Conservation (phyloP, 2,797 vertebrate species). For the Sylvia borin region DNA sequence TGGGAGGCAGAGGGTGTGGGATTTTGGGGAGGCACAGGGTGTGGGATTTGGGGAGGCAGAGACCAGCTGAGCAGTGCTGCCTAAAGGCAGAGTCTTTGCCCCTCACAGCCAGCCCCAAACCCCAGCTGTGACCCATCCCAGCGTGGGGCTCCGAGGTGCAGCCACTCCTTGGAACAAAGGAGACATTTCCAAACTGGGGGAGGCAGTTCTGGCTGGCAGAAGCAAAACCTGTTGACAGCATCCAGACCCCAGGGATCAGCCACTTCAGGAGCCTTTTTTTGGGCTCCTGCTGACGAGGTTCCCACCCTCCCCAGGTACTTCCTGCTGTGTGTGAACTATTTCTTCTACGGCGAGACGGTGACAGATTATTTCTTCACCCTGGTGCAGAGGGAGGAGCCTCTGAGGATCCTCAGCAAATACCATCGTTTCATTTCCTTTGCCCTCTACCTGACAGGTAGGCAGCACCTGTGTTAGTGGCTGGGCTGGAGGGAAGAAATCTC, state of each 20-base stretch:
- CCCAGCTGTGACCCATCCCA: fast-evolving
- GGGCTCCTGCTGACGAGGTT: neutral
- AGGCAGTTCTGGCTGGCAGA: neutral
- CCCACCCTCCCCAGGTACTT: constrained; percentile 87
- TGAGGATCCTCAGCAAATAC: constrained; percentile 97
- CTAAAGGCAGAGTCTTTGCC: neutral
- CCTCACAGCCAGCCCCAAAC: neutral
- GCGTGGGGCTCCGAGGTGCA: neutral
- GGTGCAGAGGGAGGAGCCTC: constrained; percentile 95
- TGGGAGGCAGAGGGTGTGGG: fast-evolving
- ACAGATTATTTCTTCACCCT: constrained; percentile 97
- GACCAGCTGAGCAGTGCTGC: neutral
- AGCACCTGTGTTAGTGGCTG: fast-evolving
- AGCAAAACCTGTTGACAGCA: neutral
- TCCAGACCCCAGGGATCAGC: neutral
- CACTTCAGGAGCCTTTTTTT: neutral
- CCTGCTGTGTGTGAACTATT: constrained; percentile 97
- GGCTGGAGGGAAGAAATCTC: neutral
- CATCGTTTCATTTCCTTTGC: constrained; percentile 98
- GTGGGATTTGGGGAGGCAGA: neutral
- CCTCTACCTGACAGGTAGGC: constrained; percentile 91
- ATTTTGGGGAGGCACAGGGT: neutral
- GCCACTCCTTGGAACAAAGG: neutral
- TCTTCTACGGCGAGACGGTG: constrained; percentile 97
- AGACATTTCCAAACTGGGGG: neutral